phyloP scores from a whole-genome alignment of 1,140 invertebrate genomes.

The Trachelipus rathkii region DNA sequence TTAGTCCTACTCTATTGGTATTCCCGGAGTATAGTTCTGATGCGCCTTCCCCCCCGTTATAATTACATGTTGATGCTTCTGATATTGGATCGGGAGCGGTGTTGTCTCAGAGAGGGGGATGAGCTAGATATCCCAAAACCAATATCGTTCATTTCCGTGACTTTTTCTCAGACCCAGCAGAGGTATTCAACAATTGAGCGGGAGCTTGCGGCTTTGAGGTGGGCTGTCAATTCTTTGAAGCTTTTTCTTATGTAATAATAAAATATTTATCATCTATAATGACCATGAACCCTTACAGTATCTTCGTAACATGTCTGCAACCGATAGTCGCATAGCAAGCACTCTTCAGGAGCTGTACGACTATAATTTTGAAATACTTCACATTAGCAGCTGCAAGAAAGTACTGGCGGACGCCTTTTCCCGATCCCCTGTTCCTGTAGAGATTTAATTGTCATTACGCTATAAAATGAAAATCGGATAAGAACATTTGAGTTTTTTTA shows the following conservation, averaged over 20 bases:
- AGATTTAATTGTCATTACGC: too few relatives aligned
- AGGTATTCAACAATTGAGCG: background rate
- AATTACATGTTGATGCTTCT: slow-evolving; percentile 18
- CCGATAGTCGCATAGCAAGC: background rate
- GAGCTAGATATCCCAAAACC: background rate
- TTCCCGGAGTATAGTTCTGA: slow-evolving; percentile 8
- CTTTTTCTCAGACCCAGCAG: background rate
- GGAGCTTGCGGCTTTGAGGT: background rate
- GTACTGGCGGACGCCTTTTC: background rate
- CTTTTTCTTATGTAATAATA: background rate
- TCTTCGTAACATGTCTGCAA: background rate
- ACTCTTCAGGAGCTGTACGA: background rate
- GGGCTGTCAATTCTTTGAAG: slow-evolving; percentile 4
- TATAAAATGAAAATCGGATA: too few relatives aligned
- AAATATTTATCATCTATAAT: background rate
- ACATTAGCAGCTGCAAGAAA: background rate
- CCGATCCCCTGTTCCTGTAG: background rate
- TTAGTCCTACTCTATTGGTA: background rate
- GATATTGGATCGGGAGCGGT: background rate
- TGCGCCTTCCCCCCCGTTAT: background rate
- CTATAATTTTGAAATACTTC: background rate
- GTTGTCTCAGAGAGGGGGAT: background rate
- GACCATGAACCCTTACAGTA: slow-evolving; percentile 9
- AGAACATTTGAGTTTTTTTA: too few relatives aligned
- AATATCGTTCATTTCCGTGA: background rate